Evolutionary conservation across 2,888 invertebrate genomes (phyloP), one percentile per base, ranked within the genome.

Genomic region (Orthosia incerta): DNA sequence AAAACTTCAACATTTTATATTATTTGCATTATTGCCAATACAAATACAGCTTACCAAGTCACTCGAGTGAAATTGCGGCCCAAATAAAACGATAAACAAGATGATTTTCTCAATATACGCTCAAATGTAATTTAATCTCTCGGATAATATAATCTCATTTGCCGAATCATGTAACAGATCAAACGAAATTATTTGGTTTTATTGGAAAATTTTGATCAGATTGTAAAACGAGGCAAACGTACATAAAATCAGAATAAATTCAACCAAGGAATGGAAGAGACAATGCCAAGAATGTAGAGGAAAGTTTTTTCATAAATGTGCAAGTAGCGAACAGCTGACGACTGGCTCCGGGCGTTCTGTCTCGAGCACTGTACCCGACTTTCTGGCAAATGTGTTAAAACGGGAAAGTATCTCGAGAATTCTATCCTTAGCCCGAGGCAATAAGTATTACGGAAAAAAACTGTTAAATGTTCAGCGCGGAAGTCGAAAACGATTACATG

Each of bases 251-350:
- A 89, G 86, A 87, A 85, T 79, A 83, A 82, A 75, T 83, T 80
- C 50, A 69, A 85, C 61, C 51, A 73, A 75, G 62, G 72, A 91
- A 90, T 89, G 90, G 88, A 87, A 89, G 89, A 92, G 93, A 94
- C 93, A 93, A 93, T 93, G 93, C 90, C 90, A 93, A 93, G 93
- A 93, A 93, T 92, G 92, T 92, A 91, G 91, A 91, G 87, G 87
- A 94, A 95, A 95, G 92, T 95, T 95, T 95, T 95, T 96, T 96
- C 95, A 95, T 95, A 95, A 95, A 95, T 93, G 95, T 92, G 93
- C 93, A 93, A 92, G 91, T 79, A 90, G 89, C 84, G 92, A 93
- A 92, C 95, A 96, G 95, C 95, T 96, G 96, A 93, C 95, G 94
- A 91, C 91, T 90, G 87, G 91, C 95, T 93, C 91, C 90, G 87